Evolutionary conservation across 2,888 invertebrate species (phyloP), one percentile per base, ranked within the genome.

Genomic region (Drosophila nigricruria): DNA sequence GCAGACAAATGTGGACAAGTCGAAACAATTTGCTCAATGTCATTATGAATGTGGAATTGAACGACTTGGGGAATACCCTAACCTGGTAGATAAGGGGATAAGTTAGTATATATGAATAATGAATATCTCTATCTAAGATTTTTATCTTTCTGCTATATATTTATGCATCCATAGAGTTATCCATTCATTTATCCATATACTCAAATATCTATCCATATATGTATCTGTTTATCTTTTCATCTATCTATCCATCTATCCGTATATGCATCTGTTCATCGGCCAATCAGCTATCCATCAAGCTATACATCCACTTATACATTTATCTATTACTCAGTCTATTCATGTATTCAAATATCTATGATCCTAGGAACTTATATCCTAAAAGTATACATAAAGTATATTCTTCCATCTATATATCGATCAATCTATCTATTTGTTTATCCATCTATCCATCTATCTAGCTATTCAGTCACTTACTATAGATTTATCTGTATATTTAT

Each of bases 1-100:
- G 8, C 66, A 82, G 62, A 82, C 64, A 77, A 70, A 76, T 73
- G 70, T 73, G 79, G 52, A 53, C 63, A 69, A 70, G 66, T 70
- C 70, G 61, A 61, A 64, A 42, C 52, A 62, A 72, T 56, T 78
- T 67, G 60, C 42, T 36, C 56, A 56, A 36, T 66, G 45, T 38
- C 30, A 27, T 40, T 20, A 38, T 9, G 25, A 1, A 6, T 25
- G 12, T 5, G 34, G 5, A 3, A 12, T 8, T 27, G 2, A 34
- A 20, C 66, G 65, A 53, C 30, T 8, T 25, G 5, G n/a, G 9
- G 20, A 40, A 66, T 65, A 56, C 66, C 32, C 66, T 53, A 12
- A 0, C 3, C 8, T 25, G 23, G 16, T 3, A 4, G 3, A 16
- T 2, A 8, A 23, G 43, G 6, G 43, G 14, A 5, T 14, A 10